Evolutionary conservation across 1,140 invertebrate species (phyloP).

Genomic region (Lerema accius): DNA sequence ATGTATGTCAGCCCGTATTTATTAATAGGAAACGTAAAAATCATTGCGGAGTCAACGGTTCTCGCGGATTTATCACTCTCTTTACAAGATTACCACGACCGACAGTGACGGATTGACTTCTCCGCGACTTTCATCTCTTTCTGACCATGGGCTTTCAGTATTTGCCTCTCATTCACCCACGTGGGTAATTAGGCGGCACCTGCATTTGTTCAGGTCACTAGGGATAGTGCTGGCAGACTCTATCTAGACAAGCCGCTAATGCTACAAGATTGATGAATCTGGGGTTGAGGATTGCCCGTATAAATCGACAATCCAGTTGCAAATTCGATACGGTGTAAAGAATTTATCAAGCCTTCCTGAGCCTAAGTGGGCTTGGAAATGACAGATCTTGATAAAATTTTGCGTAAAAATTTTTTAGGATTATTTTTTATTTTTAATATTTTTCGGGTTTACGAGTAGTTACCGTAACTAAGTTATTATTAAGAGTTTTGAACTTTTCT

Average conservation of each 20-base stretch:
- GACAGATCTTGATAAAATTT: too few species aligned
- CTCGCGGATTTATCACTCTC: constrained; percentile 61
- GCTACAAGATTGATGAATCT: constrained; percentile 66
- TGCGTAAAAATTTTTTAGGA: too few species aligned
- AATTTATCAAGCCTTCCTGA: constrained; percentile 21
- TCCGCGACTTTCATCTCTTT: constrained; percentile 39
- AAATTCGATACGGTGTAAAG: constrained; percentile 19
- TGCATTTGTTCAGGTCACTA: constrained; percentile 70
- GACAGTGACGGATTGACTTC: constrained; percentile 73
- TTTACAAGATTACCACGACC: constrained; percentile 66
- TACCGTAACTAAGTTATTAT: too few species aligned
- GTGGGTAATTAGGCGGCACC: constrained; percentile 66
- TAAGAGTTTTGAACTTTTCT: too few species aligned
- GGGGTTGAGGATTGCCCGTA: constrained; percentile 21
- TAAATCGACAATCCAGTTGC: constrained; percentile 26
- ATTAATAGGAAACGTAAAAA: constrained; percentile 57
- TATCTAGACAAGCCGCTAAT: constrained; percentile 68
- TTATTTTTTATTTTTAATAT: too few species aligned
- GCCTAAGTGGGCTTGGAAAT: too few species aligned
- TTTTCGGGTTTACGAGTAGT: too few species aligned
- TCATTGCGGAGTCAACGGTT: constrained; percentile 46
- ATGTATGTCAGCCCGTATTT: constrained; percentile 49
- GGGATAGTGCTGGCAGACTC: constrained; percentile 58
- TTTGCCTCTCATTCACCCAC: constrained; percentile 42
- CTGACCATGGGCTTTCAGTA: constrained; percentile 25